phyloP scores from a whole-genome alignment of 2,888 invertebrate genomes.

The Mamestra brassicae region DNA sequence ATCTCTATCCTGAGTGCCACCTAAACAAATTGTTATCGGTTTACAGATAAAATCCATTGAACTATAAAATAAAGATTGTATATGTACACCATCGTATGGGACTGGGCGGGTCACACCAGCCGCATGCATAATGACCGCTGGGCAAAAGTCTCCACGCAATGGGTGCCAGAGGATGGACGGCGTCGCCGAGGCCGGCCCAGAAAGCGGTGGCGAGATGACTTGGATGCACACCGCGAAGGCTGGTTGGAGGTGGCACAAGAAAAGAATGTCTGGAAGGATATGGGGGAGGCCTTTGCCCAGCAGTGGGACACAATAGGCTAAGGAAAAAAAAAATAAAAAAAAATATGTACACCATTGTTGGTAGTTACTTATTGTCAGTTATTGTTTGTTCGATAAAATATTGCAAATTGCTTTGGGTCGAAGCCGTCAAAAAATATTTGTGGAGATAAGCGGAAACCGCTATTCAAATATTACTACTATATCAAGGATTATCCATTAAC shows the following conservation, averaged over 20 bases:
- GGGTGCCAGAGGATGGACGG: too few relatives aligned
- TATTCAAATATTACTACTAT: slow-evolving; percentile 9
- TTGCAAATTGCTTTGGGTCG: slow-evolving; percentile 32
- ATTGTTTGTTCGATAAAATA: slow-evolving; percentile 7
- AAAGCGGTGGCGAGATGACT: too few relatives aligned
- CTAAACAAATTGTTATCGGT: slow-evolving; percentile 15
- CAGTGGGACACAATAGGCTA: too few relatives aligned
- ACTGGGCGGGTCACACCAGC: too few relatives aligned
- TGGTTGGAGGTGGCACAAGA: too few relatives aligned
- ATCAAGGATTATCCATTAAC: neutral
- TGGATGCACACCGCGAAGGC: too few relatives aligned
- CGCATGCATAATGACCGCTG: too few relatives aligned
- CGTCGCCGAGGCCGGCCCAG: too few relatives aligned
- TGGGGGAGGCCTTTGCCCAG: too few relatives aligned
- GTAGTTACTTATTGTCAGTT: neutral
- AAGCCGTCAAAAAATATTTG: slow-evolving; percentile 5
- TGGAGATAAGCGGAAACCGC: slow-evolving; percentile 6
- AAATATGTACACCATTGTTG: slow-evolving; percentile 9
- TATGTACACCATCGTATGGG: slow-evolving; percentile 1
- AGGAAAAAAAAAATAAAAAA: too few relatives aligned
- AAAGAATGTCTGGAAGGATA: too few relatives aligned
- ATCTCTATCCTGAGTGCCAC: neutral
- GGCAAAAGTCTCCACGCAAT: too few relatives aligned
- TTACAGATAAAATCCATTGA: slow-evolving; percentile 12
- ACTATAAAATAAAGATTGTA: neutral